Percentiles rank a stretch among this genome's conserved stretches.
phyloP scores from a whole-genome alignment of 2,888 invertebrate species.

The Pseudococcus jackbeardsleyi region DNA sequence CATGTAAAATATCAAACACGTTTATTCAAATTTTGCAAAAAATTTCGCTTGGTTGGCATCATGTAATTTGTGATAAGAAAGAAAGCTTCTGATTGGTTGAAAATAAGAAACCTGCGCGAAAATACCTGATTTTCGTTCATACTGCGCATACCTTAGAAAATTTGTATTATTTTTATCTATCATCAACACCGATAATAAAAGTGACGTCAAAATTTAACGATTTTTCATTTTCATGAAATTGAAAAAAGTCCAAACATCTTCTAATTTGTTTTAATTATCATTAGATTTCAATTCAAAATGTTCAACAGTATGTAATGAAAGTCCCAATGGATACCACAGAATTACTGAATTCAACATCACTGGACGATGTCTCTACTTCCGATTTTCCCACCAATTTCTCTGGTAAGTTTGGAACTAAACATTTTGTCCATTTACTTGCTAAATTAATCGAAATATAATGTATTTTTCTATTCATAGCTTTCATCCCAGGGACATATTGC shows the following conservation, averaged over 20 bases:
- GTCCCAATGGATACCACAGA: background rate
- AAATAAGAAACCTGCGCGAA: background rate
- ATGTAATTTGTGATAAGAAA: constrained; percentile 17
- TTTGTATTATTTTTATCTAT: background rate
- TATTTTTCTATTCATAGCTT: background rate
- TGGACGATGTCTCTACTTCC: background rate
- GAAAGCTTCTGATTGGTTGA: background rate
- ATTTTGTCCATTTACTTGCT: background rate
- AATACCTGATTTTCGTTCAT: background rate
- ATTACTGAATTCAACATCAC: background rate
- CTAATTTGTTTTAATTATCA: background rate
- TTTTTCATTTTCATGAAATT: background rate
- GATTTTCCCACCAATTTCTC: background rate
- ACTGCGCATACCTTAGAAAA: background rate
- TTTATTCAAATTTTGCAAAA: background rate
- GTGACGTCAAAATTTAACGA: constrained; percentile 4
- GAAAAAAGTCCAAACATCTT: background rate
- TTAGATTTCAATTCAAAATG: background rate
- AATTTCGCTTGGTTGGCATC: constrained; percentile 29
- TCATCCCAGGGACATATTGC: constrained; percentile 32
- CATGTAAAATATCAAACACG: constrained; percentile 4
- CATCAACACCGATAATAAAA: background rate
- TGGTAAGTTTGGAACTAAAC: background rate
- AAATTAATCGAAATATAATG: background rate
- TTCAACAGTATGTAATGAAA: background rate